phyloP scores from a whole-genome alignment of 2,888 invertebrate species.

The Nysson spinosus region DNA sequence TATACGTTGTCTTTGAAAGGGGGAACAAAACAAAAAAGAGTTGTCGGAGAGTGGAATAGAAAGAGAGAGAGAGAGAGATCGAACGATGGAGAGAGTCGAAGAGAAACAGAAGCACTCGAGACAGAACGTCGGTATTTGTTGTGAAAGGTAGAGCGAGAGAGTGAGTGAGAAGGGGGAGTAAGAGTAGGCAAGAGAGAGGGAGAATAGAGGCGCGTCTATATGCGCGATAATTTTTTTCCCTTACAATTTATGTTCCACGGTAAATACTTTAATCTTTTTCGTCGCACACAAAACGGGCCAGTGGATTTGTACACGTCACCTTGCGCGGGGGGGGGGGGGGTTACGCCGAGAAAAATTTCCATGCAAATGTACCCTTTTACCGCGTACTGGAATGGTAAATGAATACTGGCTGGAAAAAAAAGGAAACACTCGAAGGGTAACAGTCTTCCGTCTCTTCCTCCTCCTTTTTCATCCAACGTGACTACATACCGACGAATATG shows the following conservation, averaged over 20 bases:
- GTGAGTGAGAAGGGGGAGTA: too few relatives aligned
- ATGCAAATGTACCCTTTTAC: slow-evolving; percentile 56
- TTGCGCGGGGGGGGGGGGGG: slow-evolving; percentile 34
- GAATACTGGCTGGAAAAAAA: slow-evolving; percentile 45
- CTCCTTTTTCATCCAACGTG: neutral
- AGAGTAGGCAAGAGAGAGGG: too few relatives aligned
- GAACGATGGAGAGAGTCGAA: too few relatives aligned
- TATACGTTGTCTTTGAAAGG: slow-evolving; percentile 32
- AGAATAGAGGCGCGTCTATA: slow-evolving; percentile 6
- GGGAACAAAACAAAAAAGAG: too few relatives aligned
- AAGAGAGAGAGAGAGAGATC: too few relatives aligned
- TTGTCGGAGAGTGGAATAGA: too few relatives aligned
- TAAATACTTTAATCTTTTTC: slow-evolving; percentile 57
- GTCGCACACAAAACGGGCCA: slow-evolving; percentile 38
- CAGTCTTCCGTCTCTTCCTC: slow-evolving; percentile 3
- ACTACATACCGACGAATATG: slow-evolving; percentile 1
- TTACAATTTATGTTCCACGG: slow-evolving; percentile 37
- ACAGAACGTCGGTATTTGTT: slow-evolving; percentile 27
- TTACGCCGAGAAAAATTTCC: slow-evolving; percentile 47
- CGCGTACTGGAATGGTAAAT: slow-evolving; percentile 44
- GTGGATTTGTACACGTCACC: slow-evolving; percentile 52
- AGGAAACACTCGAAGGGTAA: slow-evolving; percentile 31
- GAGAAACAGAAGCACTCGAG: slow-evolving; percentile 30
- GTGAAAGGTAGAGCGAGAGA: too few relatives aligned
- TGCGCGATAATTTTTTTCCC: slow-evolving; percentile 21